These are phyloP conservation scores for Rhizomys pruinosus DNA, from an alignment of 2,113 vertebrate genomes.

Conservation along the genomic window DNA sequence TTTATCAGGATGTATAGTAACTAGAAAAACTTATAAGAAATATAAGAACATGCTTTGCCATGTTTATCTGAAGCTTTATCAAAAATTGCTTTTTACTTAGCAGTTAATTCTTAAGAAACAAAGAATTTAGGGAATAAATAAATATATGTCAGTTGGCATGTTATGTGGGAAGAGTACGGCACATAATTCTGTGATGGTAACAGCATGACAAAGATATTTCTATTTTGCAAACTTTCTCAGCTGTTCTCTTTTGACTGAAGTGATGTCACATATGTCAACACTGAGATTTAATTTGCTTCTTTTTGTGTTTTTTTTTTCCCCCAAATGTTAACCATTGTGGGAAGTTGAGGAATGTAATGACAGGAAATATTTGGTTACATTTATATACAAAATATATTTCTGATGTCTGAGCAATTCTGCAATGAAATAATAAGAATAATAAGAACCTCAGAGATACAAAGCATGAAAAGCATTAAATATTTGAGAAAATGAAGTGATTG, in stretches of 20 bases:
- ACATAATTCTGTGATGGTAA: background rate
- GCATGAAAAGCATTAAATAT: background rate
- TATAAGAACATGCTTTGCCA: background rate
- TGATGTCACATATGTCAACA: background rate
- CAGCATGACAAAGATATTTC: background rate
- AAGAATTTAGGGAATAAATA: background rate
- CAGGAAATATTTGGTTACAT: background rate
- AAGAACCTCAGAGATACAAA: background rate
- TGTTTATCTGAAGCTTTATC: slow-evolving; percentile 11
- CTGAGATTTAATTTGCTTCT: background rate
- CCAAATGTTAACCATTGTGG: background rate
- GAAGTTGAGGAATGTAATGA: background rate
- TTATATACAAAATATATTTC: background rate
- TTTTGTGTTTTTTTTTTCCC: background rate
- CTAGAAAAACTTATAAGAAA: background rate
- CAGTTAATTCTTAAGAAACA: background rate
- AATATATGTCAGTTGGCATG: background rate
- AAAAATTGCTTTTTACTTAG: slow-evolving; percentile 8
- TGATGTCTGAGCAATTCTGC: background rate
- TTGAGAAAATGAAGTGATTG: background rate
- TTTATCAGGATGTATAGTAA: slow-evolving; percentile 13
- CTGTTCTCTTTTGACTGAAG: background rate
- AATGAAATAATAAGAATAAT: no score
- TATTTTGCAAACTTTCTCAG: background rate
- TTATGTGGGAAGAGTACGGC: background rate